phyloP scores from a whole-genome alignment of 2,113 vertebrate genomes.

The Lophura nycthemera region DNA sequence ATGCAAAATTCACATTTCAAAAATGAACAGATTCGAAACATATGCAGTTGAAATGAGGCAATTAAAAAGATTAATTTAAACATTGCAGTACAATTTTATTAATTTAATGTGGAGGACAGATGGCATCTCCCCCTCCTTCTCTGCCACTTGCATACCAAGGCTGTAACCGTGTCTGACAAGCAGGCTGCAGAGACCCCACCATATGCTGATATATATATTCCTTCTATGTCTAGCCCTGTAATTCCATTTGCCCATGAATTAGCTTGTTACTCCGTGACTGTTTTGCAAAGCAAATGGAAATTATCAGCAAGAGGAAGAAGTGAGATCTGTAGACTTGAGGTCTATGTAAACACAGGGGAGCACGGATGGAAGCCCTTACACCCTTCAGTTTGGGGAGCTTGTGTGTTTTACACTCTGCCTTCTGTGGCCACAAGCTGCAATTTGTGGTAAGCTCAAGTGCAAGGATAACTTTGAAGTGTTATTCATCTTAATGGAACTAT shows the following conservation, averaged over 20 bases:
- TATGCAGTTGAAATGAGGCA: background rate
- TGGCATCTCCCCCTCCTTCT: background rate
- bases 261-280: background rate
- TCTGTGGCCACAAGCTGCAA: background rate
- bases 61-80: background rate
- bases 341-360: background rate
- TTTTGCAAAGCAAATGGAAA: background rate
- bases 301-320: background rate
- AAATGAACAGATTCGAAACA: background rate
- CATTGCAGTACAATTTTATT: background rate
- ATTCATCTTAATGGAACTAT: background rate
- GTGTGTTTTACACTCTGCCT: background rate
- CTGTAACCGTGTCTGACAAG: background rate
- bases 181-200: background rate
- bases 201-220: background rate
- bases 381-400: background rate
- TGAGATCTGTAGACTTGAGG: background rate
- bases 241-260: background rate
- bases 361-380: background rate
- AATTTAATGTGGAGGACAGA: background rate
- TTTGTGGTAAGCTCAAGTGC: background rate
- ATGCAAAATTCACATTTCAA: background rate
- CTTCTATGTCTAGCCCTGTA: background rate
- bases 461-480: background rate
- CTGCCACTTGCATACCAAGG: background rate